phyloP scores from a whole-genome alignment of 2,113 vertebrate genomes.

The Tyrannus savana region DNA sequence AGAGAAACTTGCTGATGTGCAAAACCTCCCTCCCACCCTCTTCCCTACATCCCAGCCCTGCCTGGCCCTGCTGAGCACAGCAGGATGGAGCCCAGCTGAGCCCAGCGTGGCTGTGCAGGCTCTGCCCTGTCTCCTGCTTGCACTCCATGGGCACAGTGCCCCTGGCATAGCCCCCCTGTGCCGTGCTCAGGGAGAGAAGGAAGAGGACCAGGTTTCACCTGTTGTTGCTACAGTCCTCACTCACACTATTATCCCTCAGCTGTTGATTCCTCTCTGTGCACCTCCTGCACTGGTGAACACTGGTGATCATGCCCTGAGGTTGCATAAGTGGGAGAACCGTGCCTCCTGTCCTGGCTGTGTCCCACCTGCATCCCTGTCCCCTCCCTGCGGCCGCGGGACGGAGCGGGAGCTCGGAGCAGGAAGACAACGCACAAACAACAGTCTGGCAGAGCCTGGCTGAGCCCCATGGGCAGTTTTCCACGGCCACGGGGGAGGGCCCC shows the following conservation, averaged over 20 bases:
- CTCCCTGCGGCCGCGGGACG: neutral
- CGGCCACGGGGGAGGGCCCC: neutral
- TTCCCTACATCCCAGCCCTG: neutral
- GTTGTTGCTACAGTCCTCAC: neutral
- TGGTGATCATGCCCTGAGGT: fast-evolving
- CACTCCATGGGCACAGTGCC: neutral
- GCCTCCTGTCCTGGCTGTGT: neutral
- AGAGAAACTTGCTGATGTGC: neutral
- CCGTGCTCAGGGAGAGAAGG: fast-evolving
- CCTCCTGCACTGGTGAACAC: neutral
- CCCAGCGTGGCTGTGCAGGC: fast-evolving
- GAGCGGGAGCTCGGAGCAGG: neutral
- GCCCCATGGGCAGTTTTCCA: neutral
- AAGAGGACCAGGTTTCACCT: neutral
- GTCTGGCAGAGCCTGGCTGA: neutral
- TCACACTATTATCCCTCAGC: fast-evolving
- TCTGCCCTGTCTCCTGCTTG: neutral
- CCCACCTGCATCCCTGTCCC: fast-evolving
- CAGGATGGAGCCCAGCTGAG: neutral
- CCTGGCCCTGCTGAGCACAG: neutral
- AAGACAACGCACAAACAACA: neutral
- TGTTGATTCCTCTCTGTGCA: fast-evolving
- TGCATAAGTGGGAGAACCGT: neutral
- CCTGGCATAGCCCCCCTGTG: fast-evolving
- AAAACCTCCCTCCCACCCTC: neutral